A percentile compares a stretch with the other conserved stretches of the same genome.
These are phyloP conservation scores for Indicator maculatus DNA, from an alignment of 2,113 vertebrate species.

Conservation along the genomic window DNA sequence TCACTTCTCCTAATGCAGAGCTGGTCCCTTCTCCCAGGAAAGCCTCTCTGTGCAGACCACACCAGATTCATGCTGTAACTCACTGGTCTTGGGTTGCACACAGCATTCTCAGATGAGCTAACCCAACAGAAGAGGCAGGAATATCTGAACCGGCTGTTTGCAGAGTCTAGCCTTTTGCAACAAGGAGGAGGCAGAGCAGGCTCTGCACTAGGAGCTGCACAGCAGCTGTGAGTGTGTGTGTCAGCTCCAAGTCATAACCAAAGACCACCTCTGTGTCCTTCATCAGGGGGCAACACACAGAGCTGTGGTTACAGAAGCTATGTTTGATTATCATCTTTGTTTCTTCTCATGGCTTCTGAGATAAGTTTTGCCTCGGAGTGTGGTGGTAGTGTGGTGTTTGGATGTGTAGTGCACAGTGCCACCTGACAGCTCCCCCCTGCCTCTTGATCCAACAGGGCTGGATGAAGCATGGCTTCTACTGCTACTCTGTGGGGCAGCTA, in stretches of 20 bases:
- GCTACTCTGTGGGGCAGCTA: conserved; percentile 83
- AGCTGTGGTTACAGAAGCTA: not conserved
- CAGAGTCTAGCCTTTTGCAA: not conserved
- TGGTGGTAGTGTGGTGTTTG: not conserved
- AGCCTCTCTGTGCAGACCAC: not conserved
- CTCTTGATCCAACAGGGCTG: conserved; percentile 80
- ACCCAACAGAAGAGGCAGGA: rapidly evolving
- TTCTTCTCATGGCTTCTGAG: not conserved
- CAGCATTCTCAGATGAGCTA: not conserved
- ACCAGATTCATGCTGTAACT: not conserved
- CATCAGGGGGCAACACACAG: not conserved
- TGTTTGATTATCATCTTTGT: not conserved
- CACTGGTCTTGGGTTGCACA: rapidly evolving
- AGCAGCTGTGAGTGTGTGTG: rapidly evolving
- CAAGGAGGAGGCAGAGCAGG: not conserved
- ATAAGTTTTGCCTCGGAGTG: not conserved
- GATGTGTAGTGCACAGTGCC: not conserved
- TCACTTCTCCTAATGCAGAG: not conserved
- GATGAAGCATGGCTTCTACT: conserved; percentile 81
- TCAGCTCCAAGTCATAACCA: not conserved
- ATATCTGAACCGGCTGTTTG: not conserved
- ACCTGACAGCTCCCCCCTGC: not conserved
- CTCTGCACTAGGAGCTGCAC: not conserved
- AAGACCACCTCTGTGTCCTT: not conserved
- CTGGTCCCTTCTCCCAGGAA: not conserved